Base-by-base conservation (phyloP, 1,140 invertebrate species). In the Drosophila micromelanica region DNA sequence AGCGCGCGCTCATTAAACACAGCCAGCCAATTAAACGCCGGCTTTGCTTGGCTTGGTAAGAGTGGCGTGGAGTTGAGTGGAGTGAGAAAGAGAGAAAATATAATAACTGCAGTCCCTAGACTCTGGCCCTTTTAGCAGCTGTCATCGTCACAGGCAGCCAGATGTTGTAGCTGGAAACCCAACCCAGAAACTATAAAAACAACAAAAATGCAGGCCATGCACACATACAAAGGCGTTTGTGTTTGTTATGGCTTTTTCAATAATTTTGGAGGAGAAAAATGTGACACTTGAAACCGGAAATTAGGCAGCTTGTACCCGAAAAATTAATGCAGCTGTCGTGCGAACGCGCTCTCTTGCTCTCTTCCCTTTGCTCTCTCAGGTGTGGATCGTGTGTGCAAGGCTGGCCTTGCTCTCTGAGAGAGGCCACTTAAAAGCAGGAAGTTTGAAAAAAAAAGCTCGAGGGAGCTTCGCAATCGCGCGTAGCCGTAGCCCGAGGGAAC, bases 241-340 rank as follows among this genome's bases (percentile, higher is more conserved):
- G 46, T 78, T 69, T 78, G 79, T 86, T 87, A 87, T 82, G 82
- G 78, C 78, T 86, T 84, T 78, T 87, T 87, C 79, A 77, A 81
- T 82, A 76, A 86, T 81, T 80, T 81, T 87, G 45, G 67, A 15
- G 46, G 64, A 43, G 72, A 46, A 37, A 74, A 76, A 78, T 84
- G 67, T 87, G 82, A 87, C 82, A 87, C 76, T 87, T 82, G 82
- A 87, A 87, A 87, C 82, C 82, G 82, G 82, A 87, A 87, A 87
- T 87, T 89, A 89, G 79, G 64, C 75, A 75, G 75, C 72, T 77
- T 77, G 64, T 63, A 56, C 56, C 59, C 75, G 75, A 71, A 78
- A 73, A 65, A 56, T 43, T 54, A 70, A 76, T 81, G 78, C 82
- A 76, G 78, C 82, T 86, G 84, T 76, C 75, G 73, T 49, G 59